Evolutionary conservation across 2,113 vertebrate species (phyloP), one percentile per base, ranked within the genome.

Genomic region (Misgurnus mizolepis): DNA sequence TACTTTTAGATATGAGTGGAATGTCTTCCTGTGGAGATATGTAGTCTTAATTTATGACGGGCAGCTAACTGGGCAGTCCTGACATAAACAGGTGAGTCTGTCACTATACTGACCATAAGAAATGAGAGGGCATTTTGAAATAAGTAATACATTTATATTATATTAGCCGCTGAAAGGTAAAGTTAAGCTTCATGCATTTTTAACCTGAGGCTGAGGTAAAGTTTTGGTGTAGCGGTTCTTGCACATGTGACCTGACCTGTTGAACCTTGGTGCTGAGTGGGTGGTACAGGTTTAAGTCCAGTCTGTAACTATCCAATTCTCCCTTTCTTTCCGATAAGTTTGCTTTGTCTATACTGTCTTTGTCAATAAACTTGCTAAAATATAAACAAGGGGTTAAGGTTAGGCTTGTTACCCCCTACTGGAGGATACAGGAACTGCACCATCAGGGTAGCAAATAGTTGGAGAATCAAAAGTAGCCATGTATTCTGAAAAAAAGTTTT

Each of bases 171-270:
- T 83, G 83, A 70, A 73, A 84, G 88, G 82, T 82, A 88, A 79
- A 83, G 85, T 87, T 87, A 87, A 84, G 85, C 88, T 91, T 90
- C 90, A 90, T 93, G 82, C 90, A 92, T 91, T 91, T 91, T 91
- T 91, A 91, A 93, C 89, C 45, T 22, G 12, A 18, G 45, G 12
- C 9, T 14, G 39, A 66, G 45, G 6, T 50, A 49, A 11, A 49
- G 6, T 7, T 45, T 4, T 68, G 67, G 18, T 49, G 7, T 58
- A 18, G 17, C 8, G 6, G n/a, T 58, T 58, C 0, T 2, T 18
- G 55, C 55, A 58, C 55, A 58, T 4, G 50, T 50, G 49, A 14
- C 50, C 50, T 53, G 50, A 53, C 50, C 12, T 50, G 55, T 8
- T 58, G 22, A 71, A 7, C 49, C 8, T 55, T 56, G 27, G 8